Base-by-base conservation (phyloP, 92 coral and sea anemone genomes). In the Epizoanthus fatuus region DNA sequence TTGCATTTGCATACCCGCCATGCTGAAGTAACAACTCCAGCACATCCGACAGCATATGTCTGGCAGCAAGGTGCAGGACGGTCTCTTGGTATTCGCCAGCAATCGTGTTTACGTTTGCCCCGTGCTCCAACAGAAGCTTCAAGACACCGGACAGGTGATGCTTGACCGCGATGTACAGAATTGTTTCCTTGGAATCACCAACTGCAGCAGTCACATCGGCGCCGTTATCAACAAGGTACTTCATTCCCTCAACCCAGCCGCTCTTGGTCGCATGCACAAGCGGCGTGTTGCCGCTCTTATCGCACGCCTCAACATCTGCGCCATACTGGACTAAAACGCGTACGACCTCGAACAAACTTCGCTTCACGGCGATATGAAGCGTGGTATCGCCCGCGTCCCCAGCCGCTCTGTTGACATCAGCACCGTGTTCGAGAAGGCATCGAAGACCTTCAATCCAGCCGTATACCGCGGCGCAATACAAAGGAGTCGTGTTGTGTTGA, bases 11-110 rank as follows among this genome's bases (percentile, higher is more conserved):
- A 11, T 17, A 60, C 7, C 82, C 82, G 40, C 58, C 82, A 39
- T 77, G 39, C 12, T 77, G 70, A 13, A 77, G 44, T 40, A 77
- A 60, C 20, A 77, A 8, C 49, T 77, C 82, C 12, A 77, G 67
- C 10, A 60, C 82, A 77, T 77, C 82, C 8, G 82, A 77, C 16
- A 77, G 82, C 82, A 77, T 60, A 42, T 77, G 82, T 49, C 82
- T 60, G 3, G 82, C 53, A 9, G 82, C 82, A 19, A 77, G 57
- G 14, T 77, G 82, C 70, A 77, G 19, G 56, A 77, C 82, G 16
- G 82, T 77, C 22, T 77, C 82, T 39, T 56, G 82, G 20, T 77
- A 58, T 62, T 77, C 82, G 7, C 82, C 82, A 3, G 70, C 82
- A 20, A 77, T 60, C 40, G 82, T 40, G 82, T 77, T 60, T 5